Base-by-base conservation (phyloP, 2,797 vertebrate genomes). In the Falco biarmicus region DNA sequence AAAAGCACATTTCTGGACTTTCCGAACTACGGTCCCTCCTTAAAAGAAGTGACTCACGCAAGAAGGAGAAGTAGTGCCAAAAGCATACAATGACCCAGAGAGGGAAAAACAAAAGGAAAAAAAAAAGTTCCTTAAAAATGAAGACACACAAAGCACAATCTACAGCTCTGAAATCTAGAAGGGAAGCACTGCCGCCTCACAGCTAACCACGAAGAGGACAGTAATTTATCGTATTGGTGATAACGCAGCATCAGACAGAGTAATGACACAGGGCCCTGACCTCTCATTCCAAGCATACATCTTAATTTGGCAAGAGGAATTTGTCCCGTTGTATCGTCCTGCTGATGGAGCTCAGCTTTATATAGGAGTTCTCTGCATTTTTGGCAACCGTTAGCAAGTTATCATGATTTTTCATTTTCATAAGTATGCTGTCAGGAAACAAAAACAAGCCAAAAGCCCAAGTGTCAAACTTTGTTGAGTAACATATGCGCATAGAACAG, bases 231-330 rank as follows among this genome's bases (percentile, higher is more conserved):
- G 0, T 22, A 31, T 17, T 61, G 56, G n/a, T 83, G 89, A 88
- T 85, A 86, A 65, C 0, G n/a, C 9, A 87, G 32, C 84, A 79
- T 71, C 56, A 88, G 85, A 65, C 16, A 26, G 88, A 93, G 54
- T 34, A 96, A 94, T 0, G 0, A 61, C 0, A 0, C 45, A 32
- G 64, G 59, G 73, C 61, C 56, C 37, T 59, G 82, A 87, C 71
- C 84, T 76, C 95, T 87, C 88, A 81, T 86, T 96, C 86, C 81
- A 94, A 91, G 89, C 86, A 65, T 22, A 43, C 18, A 20, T 85
- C 68, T 76, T 50, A 75, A 89, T 84, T 74, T 87, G 61, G 51
- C 92, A 84, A n/a, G 45, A 57, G 57, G 81, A 86, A 61, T 47
- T 66, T 24, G 53, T 93, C 91, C 61, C 5, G 17, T 51, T 63